Conservation (phyloP, 2,888 invertebrate species). For the Torymus auratus region DNA sequence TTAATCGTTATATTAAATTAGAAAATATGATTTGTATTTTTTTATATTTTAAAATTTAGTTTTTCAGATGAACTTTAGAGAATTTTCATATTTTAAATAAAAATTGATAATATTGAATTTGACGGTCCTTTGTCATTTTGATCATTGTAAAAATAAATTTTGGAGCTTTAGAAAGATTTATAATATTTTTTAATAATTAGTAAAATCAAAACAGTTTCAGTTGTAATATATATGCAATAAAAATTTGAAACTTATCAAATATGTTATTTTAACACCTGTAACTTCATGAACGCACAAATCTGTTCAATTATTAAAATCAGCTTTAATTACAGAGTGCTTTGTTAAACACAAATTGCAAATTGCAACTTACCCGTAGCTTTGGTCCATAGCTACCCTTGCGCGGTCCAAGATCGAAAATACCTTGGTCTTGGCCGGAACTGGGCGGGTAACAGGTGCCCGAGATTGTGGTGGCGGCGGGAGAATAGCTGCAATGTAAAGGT, state of each 20-base stretch:
- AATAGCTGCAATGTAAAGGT: slow-evolving; percentile 40
- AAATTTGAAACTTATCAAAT: no score
- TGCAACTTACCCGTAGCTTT: slow-evolving; percentile 81
- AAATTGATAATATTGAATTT: no score
- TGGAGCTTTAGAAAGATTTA: no score
- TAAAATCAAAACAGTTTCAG: background rate
- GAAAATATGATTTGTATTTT: no score
- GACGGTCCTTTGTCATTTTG: no score
- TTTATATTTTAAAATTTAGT: no score
- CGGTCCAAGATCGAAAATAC: slow-evolving; percentile 90
- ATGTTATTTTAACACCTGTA: no score
- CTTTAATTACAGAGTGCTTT: background rate
- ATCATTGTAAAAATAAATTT: no score
- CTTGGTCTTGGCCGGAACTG: slow-evolving; percentile 85
- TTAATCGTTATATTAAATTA: no score
- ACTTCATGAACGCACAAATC: background rate
- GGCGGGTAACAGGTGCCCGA: slow-evolving; percentile 75
- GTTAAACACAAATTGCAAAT: background rate
- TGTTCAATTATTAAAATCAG: slow-evolving; percentile 14
- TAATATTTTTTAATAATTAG: background rate
- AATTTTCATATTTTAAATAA: no score
- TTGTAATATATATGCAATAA: no score
- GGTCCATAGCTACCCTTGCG: slow-evolving; percentile 89
- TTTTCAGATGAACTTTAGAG: no score
- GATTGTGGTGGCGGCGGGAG: slow-evolving; percentile 76